These are phyloP conservation scores for Melanotaenia trifasciata DNA, from an alignment of 2,797 vertebrate genomes.

Conservation along the genomic window DNA sequence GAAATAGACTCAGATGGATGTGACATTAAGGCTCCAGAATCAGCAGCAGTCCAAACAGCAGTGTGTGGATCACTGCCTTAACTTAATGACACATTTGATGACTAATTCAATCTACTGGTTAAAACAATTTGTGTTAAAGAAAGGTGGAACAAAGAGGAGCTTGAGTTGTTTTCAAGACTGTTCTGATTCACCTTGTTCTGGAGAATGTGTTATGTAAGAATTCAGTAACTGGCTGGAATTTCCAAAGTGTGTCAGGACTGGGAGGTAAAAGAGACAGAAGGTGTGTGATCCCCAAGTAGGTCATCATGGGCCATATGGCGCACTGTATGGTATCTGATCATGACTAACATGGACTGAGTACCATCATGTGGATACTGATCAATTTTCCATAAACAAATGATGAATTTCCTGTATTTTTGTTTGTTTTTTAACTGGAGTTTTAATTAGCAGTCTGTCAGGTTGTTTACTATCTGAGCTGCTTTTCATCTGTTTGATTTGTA, in stretches of 20 bases:
- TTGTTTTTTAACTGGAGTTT: too few species aligned
- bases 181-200: slow-evolving; percentile 5
- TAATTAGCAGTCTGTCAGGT: too few species aligned
- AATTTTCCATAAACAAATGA: neutral
- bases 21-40: slow-evolving; percentile 25
- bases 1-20: slow-evolving; percentile 22
- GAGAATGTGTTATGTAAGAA: slow-evolving; percentile 8
- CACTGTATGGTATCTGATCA: neutral
- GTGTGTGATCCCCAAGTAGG: neutral
- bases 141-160: slow-evolving; percentile 1
- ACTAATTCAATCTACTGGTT: slow-evolving; percentile 22
- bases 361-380: neutral
- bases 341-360: neutral
- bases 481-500: too few species aligned
- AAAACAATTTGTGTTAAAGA: slow-evolving; percentile 6
- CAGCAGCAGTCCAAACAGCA: slow-evolving; percentile 14
- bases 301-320: neutral
- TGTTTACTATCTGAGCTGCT: too few species aligned
- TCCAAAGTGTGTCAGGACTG: slow-evolving; percentile 5
- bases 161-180: neutral
- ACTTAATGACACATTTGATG: slow-evolving; percentile 21
- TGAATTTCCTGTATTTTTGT: neutral
- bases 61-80: neutral
- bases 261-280: neutral
- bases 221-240: slow-evolving; percentile 3